Conservation (phyloP, 2,888 invertebrate genomes). For the Torymus auratus region DNA sequence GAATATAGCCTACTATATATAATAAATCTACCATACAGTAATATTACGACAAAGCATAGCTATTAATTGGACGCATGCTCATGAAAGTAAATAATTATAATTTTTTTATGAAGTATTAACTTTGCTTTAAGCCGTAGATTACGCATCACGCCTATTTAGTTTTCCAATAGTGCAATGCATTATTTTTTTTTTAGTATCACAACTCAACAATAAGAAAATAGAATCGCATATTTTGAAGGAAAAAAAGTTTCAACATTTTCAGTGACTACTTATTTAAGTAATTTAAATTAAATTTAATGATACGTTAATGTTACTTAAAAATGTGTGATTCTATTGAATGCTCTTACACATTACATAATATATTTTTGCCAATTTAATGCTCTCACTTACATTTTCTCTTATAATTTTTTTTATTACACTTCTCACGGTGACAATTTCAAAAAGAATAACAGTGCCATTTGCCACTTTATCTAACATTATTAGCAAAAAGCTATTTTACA, state of each 20-base stretch:
- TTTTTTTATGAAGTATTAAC: neutral
- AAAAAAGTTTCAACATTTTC: neutral
- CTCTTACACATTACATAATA: constrained; percentile 7
- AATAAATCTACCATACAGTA: too few species aligned
- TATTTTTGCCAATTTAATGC: neutral
- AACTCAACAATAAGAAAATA: neutral
- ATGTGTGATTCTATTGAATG: neutral
- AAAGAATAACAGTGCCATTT: constrained; percentile 6
- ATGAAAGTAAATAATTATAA: neutral
- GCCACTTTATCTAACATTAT: constrained; percentile 13
- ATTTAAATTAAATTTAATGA: neutral
- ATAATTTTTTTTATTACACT: neutral
- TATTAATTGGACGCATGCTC: neutral
- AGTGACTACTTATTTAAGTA: too few species aligned
- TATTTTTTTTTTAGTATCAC: neutral
- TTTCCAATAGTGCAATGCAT: constrained; percentile 27
- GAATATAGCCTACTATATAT: too few species aligned
- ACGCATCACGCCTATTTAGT: constrained; percentile 24
- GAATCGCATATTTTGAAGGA: constrained; percentile 10
- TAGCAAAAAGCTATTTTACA: neutral
- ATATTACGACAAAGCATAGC: too few species aligned
- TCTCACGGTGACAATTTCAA: too few species aligned
- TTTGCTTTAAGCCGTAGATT: constrained; percentile 21
- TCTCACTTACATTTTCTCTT: constrained; percentile 1
- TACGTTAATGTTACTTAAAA: constrained; percentile 9